Evolutionary conservation across 2,888 invertebrate species (phyloP), one percentile per base, ranked within the genome.

Genomic region (Agrochola lota): DNA sequence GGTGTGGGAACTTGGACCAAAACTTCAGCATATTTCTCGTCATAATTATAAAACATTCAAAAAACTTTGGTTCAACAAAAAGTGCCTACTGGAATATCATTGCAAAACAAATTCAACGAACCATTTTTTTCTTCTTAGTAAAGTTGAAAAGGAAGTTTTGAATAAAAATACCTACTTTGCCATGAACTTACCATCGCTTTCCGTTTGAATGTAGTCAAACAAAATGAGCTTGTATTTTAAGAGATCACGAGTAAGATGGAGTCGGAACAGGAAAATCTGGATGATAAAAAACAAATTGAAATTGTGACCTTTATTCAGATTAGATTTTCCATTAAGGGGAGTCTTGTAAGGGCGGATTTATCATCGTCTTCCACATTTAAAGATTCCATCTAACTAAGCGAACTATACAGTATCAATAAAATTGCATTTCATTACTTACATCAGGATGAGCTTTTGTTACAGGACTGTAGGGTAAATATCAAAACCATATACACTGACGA

Each of bases 81-180:
- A 77, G 64, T 59, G 69, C 63, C 30, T 15, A 26, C 72, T 68
- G 73, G 74, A 77, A 78, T 78, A 87, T 87, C 81, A 88, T 83
- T 85, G 67, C 73, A 81, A 88, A 88, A 78, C 74, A 81, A 88
- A 88, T 81, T 87, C 87, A 88, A 83, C 87, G 74, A 81, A 76
- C 40, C 87, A 77, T 87, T 81, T 81, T 78, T 81, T 83, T 80
- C 78, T 75, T 70, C 57, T 74, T 73, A 67, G 73, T 77, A 68
- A 83, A 84, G 79, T 87, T 82, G 78, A 75, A 87, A 74, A 67
- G 72, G 64, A 87, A 77, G 46, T 79, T 83, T 77, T 78, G 80
- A 85, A 77, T 85, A 82, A 80, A 78, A 78, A 85, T 80, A 69
- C 77, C 67, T 75, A 86, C 77, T 82, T 88, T 81, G 49, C 79